A percentile compares a stretch with the other conserved stretches of the same genome.
These are phyloP conservation scores for Zaprionus ornatus DNA, from an alignment of 1,140 invertebrate genomes.

Conservation along the genomic window DNA sequence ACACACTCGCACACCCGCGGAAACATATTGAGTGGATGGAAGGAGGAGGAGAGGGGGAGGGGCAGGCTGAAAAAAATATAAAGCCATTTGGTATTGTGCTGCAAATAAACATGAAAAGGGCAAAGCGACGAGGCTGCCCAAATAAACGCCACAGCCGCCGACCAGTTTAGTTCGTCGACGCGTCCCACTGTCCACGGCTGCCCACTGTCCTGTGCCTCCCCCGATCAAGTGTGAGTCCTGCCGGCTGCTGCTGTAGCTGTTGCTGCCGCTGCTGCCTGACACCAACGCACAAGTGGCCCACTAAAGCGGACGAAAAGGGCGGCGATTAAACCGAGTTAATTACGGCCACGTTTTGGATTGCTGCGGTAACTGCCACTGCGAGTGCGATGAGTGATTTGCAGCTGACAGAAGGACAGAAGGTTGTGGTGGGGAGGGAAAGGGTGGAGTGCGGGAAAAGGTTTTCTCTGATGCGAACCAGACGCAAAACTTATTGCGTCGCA, in stretches of 20 bases:
- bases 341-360: slow-evolving; percentile 64
- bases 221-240: slow-evolving; percentile 36
- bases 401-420: slow-evolving; percentile 8
- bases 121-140: slow-evolving; percentile 59
- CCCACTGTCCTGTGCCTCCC: background rate
- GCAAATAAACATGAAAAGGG: slow-evolving; percentile 79
- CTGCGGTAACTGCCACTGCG: slow-evolving; percentile 35
- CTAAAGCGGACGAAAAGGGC: slow-evolving; percentile 53
- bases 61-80: slow-evolving; percentile 46
- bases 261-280: too few relatives aligned
- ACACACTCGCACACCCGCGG: slow-evolving; percentile 54
- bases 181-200: background rate
- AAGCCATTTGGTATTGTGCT: slow-evolving; percentile 76
- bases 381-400: slow-evolving; percentile 52
- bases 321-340: slow-evolving; percentile 80
- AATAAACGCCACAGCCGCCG: slow-evolving; percentile 45
- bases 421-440: background rate
- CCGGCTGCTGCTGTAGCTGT: slow-evolving; percentile 3
- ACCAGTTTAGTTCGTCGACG: slow-evolving; percentile 6
- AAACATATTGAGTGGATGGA: background rate
- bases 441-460: slow-evolving; percentile 2
- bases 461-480: slow-evolving; percentile 29
- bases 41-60: background rate
- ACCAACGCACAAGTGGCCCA: slow-evolving; percentile 66
- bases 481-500: slow-evolving; percentile 22